Evolutionary conservation across 2,888 invertebrate species (phyloP), one percentile per base, ranked within the genome.

Genomic region (Synergus itoensis): DNA sequence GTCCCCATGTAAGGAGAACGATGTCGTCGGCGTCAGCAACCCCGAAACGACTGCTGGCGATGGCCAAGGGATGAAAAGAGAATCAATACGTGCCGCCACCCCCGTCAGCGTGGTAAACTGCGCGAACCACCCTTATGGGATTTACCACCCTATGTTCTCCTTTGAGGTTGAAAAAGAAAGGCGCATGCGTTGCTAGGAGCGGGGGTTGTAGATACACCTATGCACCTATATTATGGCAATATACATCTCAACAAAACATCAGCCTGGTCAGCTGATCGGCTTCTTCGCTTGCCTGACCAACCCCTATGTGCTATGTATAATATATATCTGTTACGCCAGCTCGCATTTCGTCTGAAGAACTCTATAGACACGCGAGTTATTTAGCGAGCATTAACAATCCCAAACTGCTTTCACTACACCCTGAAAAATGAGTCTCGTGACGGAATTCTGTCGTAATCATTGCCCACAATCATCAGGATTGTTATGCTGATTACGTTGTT

Each of bases 241-340:
- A 45, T 69, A 45, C 48, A 77, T 45, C 92, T 1, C 93, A 93
- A 88, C 93, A 93, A 4, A 93, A 92, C 93, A 93, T 93, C 86
- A 93, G 93, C 21, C 80, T 79, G 79, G 78, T 79, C 84, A 83
- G 84, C 82, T 83, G 84, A 81, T 84, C 81, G 76, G 69, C 62
- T 48, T 41, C 64, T 64, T 77, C 45, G 14, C 21, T 60, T 60
- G 57, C 76, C 53, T 73, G n/a, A 65, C 65, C 64, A 64, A 64
- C 64, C 28, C 8, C 28, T 7, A 36, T 64, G 12, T 8, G 8
- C 9, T 60, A 57, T 45, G 21, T 69, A 28, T 28, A 28, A 28
- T 28, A 16, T 16, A 9, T 43, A 5, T 28, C 67, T 9, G 18
- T 69, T 48, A 41, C 43, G 18, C 60, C 62, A 40, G 8, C 9